These are phyloP conservation scores for Drosophila simulans DNA, from an alignment of 1,140 invertebrate genomes.

Conservation along the genomic window DNA sequence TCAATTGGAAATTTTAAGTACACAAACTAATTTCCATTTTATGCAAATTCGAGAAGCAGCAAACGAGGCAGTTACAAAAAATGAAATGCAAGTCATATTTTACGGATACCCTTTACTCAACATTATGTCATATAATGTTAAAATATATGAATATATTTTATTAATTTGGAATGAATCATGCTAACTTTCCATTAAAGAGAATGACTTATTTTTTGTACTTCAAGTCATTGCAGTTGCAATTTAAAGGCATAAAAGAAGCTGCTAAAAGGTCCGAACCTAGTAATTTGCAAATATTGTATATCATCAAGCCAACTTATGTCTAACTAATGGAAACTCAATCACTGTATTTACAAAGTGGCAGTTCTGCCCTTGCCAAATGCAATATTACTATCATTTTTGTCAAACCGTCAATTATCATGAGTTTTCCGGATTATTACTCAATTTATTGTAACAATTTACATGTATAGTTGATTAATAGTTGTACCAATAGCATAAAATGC, in stretches of 20 bases:
- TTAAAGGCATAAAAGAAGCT: background rate
- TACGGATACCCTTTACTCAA: background rate
- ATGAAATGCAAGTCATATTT: background rate
- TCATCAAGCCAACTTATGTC: background rate
- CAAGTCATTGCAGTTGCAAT: background rate
- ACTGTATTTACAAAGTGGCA: background rate
- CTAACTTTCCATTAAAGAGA: background rate
- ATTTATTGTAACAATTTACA: background rate
- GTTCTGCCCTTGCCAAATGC: background rate
- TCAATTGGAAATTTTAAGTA: constrained; percentile 36
- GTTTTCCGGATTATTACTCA: background rate
- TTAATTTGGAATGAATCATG: too few relatives aligned
- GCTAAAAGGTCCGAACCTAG: background rate
- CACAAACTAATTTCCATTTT: constrained; percentile 51
- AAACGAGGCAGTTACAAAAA: constrained; percentile 5
- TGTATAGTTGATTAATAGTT: background rate
- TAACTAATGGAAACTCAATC: background rate
- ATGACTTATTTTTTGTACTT: background rate
- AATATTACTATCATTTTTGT: background rate
- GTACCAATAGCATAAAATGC: background rate
- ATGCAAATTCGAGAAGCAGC: constrained; percentile 39
- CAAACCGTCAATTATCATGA: background rate
- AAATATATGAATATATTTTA: too few relatives aligned
- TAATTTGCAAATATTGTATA: background rate
- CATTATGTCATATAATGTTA: too few relatives aligned